Conservation (phyloP, 2,888 invertebrate species). For the Caenorhabditis panamensis region DNA sequence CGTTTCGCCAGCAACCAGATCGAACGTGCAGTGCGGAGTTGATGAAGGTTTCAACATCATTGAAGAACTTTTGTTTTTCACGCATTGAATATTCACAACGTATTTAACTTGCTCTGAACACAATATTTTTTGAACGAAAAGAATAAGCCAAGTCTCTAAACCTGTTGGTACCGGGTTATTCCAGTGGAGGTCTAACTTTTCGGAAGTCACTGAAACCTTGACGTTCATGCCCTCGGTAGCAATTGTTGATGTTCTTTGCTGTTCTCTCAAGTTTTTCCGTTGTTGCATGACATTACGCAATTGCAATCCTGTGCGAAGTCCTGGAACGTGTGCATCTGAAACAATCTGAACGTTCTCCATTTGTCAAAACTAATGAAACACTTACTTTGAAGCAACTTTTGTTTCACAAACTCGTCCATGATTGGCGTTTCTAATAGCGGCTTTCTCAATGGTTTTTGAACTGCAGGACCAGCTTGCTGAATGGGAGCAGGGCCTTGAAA, state of each 20-base stretch:
- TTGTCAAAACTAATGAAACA: background rate
- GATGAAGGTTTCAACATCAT: constrained; percentile 10
- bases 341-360: background rate
- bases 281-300: constrained; percentile 37
- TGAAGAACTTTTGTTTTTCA: constrained; percentile 7
- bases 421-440: background rate
- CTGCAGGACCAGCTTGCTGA: constrained; percentile 11
- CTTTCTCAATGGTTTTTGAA: constrained; percentile 7
- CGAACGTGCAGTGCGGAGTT: constrained; percentile 15
- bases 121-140: too few relatives aligned
- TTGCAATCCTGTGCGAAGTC: constrained; percentile 44
- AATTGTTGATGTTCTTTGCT: background rate
- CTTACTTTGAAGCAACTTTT: constrained; percentile 36
- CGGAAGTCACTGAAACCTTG: constrained; percentile 26
- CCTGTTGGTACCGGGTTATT: constrained; percentile 22
- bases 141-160: too few relatives aligned
- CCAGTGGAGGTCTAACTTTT: constrained; percentile 56
- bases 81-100: background rate
- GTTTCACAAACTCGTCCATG: constrained; percentile 40
- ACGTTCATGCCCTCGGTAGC: constrained; percentile 7
- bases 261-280: constrained; percentile 6
- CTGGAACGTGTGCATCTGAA: constrained; percentile 57
- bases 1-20: constrained; percentile 34
- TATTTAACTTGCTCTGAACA: constrained; percentile 34
- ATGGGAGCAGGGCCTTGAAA: background rate